Evolutionary conservation across 1,140 invertebrate species (phyloP), one percentile per base, ranked within the genome.

Genomic region (Adoxophyes honmai): DNA sequence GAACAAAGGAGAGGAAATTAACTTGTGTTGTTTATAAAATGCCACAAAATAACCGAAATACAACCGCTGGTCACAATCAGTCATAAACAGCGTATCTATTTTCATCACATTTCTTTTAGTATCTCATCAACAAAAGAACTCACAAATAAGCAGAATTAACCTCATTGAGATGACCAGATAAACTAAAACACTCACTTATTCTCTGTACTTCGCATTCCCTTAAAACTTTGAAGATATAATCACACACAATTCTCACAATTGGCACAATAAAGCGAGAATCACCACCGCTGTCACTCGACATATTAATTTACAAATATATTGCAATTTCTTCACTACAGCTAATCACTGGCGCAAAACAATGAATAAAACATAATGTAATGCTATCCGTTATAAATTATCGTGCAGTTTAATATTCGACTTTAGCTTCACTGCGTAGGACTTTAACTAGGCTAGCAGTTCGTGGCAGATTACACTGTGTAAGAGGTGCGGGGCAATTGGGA

Each of bases 231-330:
- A 70, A 53, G 16, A 85, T 55, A 53, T 78, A 78, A 8, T 59
- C 35, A 21, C 57, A 75, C 1, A 85, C 14, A 10, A 65, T 52
- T 60, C 51, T 82, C 13, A 67, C 75, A n/a, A 71, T 15, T 0
- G 69, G 68, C 52, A 80, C 55, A 42, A 83, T 52, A 34, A 70
- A 34, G 1, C 42, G 16, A 44, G n/a, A 6, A 28, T 28, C 42
- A 15, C 84, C 81, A 36, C 64, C 79, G 67, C 73, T 85, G 16
- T 84, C 75, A 53, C 57, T 69, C 13, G 75, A 70, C 76, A 84
- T 86, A 34, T n/a, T 18, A 48, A 48, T 48, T 21, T 44, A 56
- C 48, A 34, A 42, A 44, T 38, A 4, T 55, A 34, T 55, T 28
- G 11, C 18, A 28, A 28, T 28, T 13, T 28, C 16, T 48, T 48